Base-by-base conservation (phyloP, 1,140 invertebrate genomes). In the Dendrolimus kikuchii region DNA sequence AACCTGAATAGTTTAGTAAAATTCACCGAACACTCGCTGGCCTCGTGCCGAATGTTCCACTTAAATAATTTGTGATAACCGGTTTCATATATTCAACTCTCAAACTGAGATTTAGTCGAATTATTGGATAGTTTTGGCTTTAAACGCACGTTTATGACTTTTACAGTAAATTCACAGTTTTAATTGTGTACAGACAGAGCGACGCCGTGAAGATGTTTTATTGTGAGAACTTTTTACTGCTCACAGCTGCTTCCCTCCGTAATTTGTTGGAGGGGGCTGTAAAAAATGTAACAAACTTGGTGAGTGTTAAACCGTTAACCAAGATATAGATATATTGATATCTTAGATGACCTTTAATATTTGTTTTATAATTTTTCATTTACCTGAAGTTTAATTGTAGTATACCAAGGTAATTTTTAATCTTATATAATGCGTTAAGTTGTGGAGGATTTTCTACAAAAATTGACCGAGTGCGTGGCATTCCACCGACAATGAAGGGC, bases 21-120 rank as follows among this genome's bases (percentile, higher is more conserved):
- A 75, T 74, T 78, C 71, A 62, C 53, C 66, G 68, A 75, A 73
- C 66, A 70, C 54, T 57, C 59, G 72, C 70, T 81, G 81, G 79
- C 79, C 71, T 64, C 62, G 71, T 73, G 79, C 81, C 81, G 77
- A 85, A 77, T 74, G 71, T 77, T 77, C 70, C 74, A 78, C 64
- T 80, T 78, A 81, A 80, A 82, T 82, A 80, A 82, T 81, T 82
- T 78, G 76, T 76, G 79, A 82, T 82, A 80, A 80, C 78, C 73
- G 71, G 76, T 75, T 72, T 75, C 68, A 84, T 81, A 79, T 76
- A 74, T 80, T 72, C 69, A 77, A 80, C 60, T 78, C 77, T 68
- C 60, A 68, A 23, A 63, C 60, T 66, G 60, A 65, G 74, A 74
- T 73, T 77, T 66, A 67, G 8, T 7, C 8, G 50, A 49, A 45